phyloP scores from a whole-genome alignment of 2,797 vertebrate genomes.

The Meda fulgida region DNA sequence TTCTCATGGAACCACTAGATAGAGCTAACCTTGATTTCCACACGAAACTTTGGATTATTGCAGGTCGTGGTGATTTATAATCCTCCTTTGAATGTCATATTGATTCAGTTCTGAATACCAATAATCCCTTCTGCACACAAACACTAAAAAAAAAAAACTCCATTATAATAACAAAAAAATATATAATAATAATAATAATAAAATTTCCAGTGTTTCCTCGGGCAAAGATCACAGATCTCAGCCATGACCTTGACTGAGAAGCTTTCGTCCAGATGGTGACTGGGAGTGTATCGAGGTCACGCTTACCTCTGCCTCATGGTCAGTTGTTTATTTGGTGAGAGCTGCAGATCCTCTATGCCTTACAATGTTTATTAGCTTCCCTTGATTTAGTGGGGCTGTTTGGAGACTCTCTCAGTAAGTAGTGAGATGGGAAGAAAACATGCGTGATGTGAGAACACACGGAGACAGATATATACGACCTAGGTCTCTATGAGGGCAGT shows the following conservation, averaged over 20 bases:
- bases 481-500: not conserved
- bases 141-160: constrained; percentile 20
- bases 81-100: not conserved
- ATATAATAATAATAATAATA: not conserved
- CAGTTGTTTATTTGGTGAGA: constrained; percentile 52
- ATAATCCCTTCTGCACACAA: constrained; percentile 37
- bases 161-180: not conserved
- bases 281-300: not conserved
- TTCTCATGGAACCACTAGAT: constrained; percentile 45
- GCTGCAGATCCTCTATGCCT: constrained; percentile 1
- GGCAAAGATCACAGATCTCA: constrained; percentile 21
- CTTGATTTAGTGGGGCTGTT: constrained; percentile 29
- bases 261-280: constrained; percentile 11
- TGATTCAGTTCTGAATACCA: not conserved
- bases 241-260: constrained; percentile 17
- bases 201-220: constrained; percentile 38
- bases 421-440: not conserved
- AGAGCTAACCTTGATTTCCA: constrained; percentile 47
- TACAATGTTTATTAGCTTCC: constrained; percentile 41
- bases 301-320: constrained; percentile 36
- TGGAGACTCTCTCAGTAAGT: constrained; percentile 25
- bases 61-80: not conserved
- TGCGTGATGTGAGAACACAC: not conserved
- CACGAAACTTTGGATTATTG: constrained; percentile 15
- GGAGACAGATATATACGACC: not conserved